phyloP scores from a whole-genome alignment of 2,797 vertebrate genomes.

The Alfaro cultratus region DNA sequence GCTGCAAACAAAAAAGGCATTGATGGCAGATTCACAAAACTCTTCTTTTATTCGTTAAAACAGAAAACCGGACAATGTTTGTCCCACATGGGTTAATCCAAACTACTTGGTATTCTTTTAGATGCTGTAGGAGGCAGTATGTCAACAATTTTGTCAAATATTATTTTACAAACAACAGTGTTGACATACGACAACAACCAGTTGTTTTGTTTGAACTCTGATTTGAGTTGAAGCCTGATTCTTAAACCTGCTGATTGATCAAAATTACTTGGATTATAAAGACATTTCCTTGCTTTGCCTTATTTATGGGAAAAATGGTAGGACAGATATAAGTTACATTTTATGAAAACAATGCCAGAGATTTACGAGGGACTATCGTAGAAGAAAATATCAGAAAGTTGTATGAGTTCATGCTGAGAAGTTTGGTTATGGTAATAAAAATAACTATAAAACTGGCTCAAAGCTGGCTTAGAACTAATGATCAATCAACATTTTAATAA shows the following conservation, averaged over 20 bases:
- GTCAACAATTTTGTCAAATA: slow-evolving; percentile 13
- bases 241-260: neutral
- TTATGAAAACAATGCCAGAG: slow-evolving; percentile 12
- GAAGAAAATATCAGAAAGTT: neutral
- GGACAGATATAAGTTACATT: slow-evolving; percentile 4
- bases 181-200: neutral
- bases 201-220: slow-evolving; percentile 3
- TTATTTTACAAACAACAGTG: neutral
- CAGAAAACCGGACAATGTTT: slow-evolving; percentile 23
- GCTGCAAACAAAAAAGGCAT: slow-evolving; percentile 14
- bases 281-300: slow-evolving; percentile 9
- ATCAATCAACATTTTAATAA: neutral
- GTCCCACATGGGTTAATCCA: slow-evolving; percentile 11
- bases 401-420: neutral
- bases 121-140: slow-evolving; percentile 21
- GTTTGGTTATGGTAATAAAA: neutral
- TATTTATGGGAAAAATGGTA: slow-evolving; percentile 16
- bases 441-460: neutral
- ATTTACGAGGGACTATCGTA: neutral
- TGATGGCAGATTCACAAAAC: slow-evolving; percentile 9
- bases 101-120: slow-evolving; percentile 16
- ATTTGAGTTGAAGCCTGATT: slow-evolving; percentile 22
- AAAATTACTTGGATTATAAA: slow-evolving; percentile 11
- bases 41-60: neutral
- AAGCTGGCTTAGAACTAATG: neutral